Evolutionary conservation across 2,797 vertebrate species (phyloP).

Genomic region (Falco peregrinus): DNA sequence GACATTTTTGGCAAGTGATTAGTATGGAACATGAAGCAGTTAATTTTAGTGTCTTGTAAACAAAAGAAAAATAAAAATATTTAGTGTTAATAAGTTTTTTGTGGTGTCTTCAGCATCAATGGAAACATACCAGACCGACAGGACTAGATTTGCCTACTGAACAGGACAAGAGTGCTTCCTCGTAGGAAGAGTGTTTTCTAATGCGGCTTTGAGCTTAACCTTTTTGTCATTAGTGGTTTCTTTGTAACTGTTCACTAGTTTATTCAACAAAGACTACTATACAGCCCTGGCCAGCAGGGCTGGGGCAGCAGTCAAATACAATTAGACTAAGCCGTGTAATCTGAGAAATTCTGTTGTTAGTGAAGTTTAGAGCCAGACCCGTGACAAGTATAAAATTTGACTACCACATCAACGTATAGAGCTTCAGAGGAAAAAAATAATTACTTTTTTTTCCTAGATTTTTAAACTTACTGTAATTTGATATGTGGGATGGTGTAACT

Average conservation of each 20-base stretch:
- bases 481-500: background rate
- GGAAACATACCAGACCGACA: background rate
- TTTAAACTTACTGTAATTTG: background rate
- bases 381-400: background rate
- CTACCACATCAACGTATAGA: background rate
- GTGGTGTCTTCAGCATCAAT: background rate
- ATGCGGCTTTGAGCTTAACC: background rate
- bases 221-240: background rate
- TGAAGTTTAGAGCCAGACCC: background rate
- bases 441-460: background rate
- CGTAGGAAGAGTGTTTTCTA: background rate
- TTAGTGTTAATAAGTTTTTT: background rate
- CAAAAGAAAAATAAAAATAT: background rate
- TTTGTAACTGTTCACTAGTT: background rate
- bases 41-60: background rate
- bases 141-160: background rate
- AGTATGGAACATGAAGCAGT: background rate
- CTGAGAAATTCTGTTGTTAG: slow-evolving; percentile 19
- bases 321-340: background rate
- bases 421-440: background rate
- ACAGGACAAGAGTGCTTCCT: background rate
- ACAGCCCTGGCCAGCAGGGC: background rate
- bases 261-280: background rate
- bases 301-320: slow-evolving; percentile 6
- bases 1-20: background rate